Evolutionary conservation across 2,888 invertebrate genomes (phyloP), one percentile per base, ranked within the genome.

Genomic region (Campaea margaritaria): DNA sequence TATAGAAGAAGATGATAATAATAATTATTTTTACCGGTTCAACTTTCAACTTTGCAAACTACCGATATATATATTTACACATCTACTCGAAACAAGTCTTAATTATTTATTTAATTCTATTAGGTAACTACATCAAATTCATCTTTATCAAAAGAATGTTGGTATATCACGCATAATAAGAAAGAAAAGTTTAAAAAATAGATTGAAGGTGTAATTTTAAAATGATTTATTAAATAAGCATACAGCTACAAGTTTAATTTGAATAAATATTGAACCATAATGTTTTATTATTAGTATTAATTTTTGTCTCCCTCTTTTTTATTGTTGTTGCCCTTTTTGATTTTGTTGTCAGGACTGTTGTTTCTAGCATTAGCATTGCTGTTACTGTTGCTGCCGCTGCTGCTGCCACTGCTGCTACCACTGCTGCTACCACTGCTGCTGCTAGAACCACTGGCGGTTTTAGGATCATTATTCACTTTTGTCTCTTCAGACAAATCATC

Each of bases 391-490:
- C 11, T 43, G 2, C 44, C 27, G 15, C 15, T 56, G 39, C 53
- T 52, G 14, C 27, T 15, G n/a, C 44, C 15, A 9, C 14, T 44
- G 15, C 38, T 61, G 43, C 52, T 53, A 0, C 38, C 15, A 9
- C 14, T 44, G 15, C 38, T 61, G 43, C 52, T 53, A 0, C 38
- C 49, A 11, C 55, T 67, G 1, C 38, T 34, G 8, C 48, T 64
- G 11, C 53, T 57, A 43, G 34, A 54, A 44, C 36, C 38, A 13
- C 45, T 66, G 1, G 16, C 47, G 0, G 16, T n/a, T 12, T 43
- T n/a, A 2, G 62, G 0, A 8, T 27, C 7, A 4, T 53, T 62
- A 0, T 21, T 54, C 1, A 49, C 14, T n/a, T 8, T 43, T 3
- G 64, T 3, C 2, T 21, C 5, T 2, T 48, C 62, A 0, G 13